phyloP scores from a whole-genome alignment of 2,888 invertebrate genomes.

The Leptopilina myrica region DNA sequence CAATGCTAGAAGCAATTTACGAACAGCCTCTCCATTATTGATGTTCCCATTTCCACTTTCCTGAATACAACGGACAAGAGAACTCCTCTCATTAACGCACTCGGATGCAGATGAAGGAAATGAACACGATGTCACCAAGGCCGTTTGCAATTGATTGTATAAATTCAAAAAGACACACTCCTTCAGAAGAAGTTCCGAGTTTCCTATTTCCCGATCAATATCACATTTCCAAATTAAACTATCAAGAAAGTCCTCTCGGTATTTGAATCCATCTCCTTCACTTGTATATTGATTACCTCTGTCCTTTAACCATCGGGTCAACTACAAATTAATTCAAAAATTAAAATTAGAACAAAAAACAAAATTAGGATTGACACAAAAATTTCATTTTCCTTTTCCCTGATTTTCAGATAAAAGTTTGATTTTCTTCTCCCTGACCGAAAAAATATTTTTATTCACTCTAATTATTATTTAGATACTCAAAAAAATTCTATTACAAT shows the following conservation, averaged over 20 bases:
- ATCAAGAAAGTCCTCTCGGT: slow-evolving; percentile 63
- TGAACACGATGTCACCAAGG: slow-evolving; percentile 60
- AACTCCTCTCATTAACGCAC: slow-evolving; percentile 56
- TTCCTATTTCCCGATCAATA: slow-evolving; percentile 55
- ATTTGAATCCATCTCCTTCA: slow-evolving; percentile 50
- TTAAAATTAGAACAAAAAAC: neutral
- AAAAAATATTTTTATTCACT: too few species aligned
- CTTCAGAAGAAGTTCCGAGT: slow-evolving; percentile 63
- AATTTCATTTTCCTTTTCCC: too few species aligned
- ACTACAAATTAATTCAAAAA: slow-evolving; percentile 55
- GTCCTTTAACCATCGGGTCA: slow-evolving; percentile 68
- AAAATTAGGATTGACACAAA: neutral
- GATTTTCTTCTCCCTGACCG: too few species aligned
- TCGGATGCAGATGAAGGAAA: slow-evolving; percentile 51
- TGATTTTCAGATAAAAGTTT: too few species aligned
- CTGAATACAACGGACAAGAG: slow-evolving; percentile 58
- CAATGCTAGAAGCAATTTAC: slow-evolving; percentile 59
- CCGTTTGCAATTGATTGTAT: slow-evolving; percentile 67
- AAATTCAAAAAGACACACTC: slow-evolving; percentile 67
- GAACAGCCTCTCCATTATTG: slow-evolving; percentile 62
- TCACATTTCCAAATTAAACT: slow-evolving; percentile 69
- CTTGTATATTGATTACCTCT: slow-evolving; percentile 65
- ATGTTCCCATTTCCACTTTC: slow-evolving; percentile 45
- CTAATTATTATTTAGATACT: too few species aligned
- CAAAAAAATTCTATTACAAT: too few species aligned